phyloP scores from a whole-genome alignment of 2,113 vertebrate species.

The Mellivora capensis region DNA sequence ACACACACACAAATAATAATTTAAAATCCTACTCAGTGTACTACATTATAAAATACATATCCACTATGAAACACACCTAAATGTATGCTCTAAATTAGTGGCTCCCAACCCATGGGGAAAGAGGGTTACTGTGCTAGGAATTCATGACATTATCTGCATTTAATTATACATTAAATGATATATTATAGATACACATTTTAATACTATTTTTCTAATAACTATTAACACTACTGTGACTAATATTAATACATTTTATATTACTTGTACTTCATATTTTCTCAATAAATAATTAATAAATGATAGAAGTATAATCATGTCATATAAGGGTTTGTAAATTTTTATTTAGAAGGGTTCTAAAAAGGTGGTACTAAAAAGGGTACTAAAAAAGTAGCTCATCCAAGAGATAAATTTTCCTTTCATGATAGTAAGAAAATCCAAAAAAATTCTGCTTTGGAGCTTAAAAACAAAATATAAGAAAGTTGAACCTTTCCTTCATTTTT shows the following conservation, averaged over 20 bases:
- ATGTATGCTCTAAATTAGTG: background rate
- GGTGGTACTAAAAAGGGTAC: background rate
- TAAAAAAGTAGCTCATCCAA: background rate
- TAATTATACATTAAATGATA: background rate
- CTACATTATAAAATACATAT: background rate
- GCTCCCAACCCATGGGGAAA: background rate
- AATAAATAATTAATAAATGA: conserved; percentile 17
- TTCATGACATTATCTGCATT: background rate
- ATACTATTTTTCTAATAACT: background rate
- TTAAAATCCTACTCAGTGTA: background rate
- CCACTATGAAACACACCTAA: background rate
- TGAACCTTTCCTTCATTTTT: background rate
- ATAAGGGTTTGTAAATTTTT: background rate
- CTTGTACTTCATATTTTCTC: conserved; percentile 22
- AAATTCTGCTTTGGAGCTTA: background rate
- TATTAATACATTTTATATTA: conserved; percentile 5
- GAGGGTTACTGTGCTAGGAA: background rate
- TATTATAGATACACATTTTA: background rate
- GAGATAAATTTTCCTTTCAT: conserved; percentile 3
- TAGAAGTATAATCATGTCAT: background rate
- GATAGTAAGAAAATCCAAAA: background rate
- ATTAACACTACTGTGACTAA: background rate
- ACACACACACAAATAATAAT: background rate
- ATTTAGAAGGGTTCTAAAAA: conserved; percentile 9
- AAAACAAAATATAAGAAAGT: background rate